phyloP scores from a whole-genome alignment of 2,888 invertebrate genomes.

The Chaetogeoica ovagalla region DNA sequence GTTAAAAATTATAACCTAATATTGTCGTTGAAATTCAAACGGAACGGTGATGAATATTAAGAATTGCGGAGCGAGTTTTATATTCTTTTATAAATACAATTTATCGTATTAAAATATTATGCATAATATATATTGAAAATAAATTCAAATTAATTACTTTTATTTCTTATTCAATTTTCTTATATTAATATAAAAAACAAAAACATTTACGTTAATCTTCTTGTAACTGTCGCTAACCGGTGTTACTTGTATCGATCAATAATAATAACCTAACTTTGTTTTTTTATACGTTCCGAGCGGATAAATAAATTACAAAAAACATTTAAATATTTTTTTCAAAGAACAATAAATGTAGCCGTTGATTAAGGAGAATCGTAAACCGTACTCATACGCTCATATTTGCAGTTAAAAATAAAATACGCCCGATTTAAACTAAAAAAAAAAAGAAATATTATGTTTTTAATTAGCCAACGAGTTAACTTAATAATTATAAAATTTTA shows the following conservation, averaged over 20 bases:
- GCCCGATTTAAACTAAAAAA: too few species aligned
- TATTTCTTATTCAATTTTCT: not conserved
- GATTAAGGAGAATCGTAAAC: not conserved
- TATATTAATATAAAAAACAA: not conserved
- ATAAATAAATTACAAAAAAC: not conserved
- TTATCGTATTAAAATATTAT: not conserved
- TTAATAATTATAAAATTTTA: too few species aligned
- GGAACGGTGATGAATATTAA: too few species aligned
- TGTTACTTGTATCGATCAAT: slow-evolving; percentile 17
- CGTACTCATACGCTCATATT: too few species aligned
- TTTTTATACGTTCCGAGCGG: not conserved
- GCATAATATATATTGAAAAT: not conserved
- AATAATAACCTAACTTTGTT: not conserved
- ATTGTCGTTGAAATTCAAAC: not conserved
- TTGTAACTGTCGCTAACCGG: slow-evolving; percentile 8
- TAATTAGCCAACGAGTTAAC: too few species aligned
- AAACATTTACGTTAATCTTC: slow-evolving; percentile 21
- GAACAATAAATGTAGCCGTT: not conserved
- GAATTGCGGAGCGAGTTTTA: not conserved
- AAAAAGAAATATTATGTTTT: too few species aligned
- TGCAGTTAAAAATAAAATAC: too few species aligned
- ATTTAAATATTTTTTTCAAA: too few species aligned
- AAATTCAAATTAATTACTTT: slow-evolving; percentile 29
- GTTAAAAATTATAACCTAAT: not conserved
- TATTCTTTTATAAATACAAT: not conserved